Percentiles rank a stretch among this genome's conserved stretches.
Conservation (phyloP, 92 coral and sea anemone genomes). For the Galaxea fascicularis region DNA sequence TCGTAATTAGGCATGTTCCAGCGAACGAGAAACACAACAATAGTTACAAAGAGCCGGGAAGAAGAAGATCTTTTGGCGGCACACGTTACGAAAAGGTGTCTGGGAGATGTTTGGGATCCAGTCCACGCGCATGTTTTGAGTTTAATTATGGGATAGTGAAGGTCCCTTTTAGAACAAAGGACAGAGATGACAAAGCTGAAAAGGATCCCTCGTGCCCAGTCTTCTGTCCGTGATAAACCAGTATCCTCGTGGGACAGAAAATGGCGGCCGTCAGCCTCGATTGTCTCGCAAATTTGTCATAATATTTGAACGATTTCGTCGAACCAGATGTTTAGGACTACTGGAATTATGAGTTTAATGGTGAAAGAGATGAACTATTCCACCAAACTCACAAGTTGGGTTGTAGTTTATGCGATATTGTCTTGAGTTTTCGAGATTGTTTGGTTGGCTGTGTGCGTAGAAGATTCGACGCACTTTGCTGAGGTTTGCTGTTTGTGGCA, state of each 20-base stretch:
- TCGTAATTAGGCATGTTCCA: conserved; percentile 79
- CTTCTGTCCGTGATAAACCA: conserved; percentile 21
- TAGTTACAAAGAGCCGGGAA: conserved; percentile 29
- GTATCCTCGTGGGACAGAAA: conserved; percentile 83
- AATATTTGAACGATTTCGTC: conserved; percentile 8
- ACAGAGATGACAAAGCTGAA: background rate
- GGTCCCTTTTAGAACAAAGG: background rate
- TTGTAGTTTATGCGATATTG: background rate
- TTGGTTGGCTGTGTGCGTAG: background rate
- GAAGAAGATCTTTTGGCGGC: conserved; percentile 50
- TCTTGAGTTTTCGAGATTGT: background rate
- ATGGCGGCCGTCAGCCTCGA: conserved; percentile 62
- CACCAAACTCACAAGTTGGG: conserved; percentile 6
- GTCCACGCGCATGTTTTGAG: background rate
- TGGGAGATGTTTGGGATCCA: conserved; percentile 5
- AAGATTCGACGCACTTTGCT: background rate
- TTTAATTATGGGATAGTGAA: background rate
- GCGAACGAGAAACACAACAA: background rate
- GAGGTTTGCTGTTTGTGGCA: conserved; percentile 17
- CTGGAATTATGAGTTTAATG: background rate
- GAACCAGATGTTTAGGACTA: background rate
- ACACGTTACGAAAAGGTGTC: conserved; percentile 15
- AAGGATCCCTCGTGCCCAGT: conserved; percentile 55
- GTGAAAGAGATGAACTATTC: background rate
- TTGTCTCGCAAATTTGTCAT: conserved; percentile 5